Evolutionary conservation across 2,797 vertebrate species (phyloP), one percentile per base, ranked within the genome.

Genomic region (Catharus ustulatus): DNA sequence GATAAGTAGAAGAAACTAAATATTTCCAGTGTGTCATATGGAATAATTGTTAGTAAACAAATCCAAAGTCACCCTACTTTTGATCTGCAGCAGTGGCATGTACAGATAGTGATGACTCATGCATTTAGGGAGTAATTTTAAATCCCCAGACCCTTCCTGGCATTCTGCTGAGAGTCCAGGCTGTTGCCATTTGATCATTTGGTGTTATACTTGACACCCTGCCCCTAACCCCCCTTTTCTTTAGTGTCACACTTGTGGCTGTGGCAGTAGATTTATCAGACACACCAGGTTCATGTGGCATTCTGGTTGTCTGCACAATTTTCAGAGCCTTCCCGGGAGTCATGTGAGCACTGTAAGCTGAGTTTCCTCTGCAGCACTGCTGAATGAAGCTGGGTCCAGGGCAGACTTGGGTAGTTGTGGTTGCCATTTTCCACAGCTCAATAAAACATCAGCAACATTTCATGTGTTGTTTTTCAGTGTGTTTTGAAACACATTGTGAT

Each of bases 261-360:
- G 4, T 4, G 7, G 30, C n/a, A 48, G 51, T 55, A 38, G 46
- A 15, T 49, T 59, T 66, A 8, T 10, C 58, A 55, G n/a, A 6
- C 36, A 62, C 2, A 1, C 27, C n/a, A 21, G 20, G 14, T 68
- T 90, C 30, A 24, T 0, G 0, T 55, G 29, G 26, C 4, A 0
- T 54, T 87, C 22, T 51, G 22, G 5, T 40, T 87, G 15, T 32
- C 42, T 45, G 30, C 10, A 36, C 13, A 49, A 3, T 64, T 62
- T 14, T 59, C 57, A 61, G 57, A 62, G 46, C 8, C 10, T 66
- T 81, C 10, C 8, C 15, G 20, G 46, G 26, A 58, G 30, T 57
- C 10, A 18, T 13, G 17, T 43, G 72, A 62, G 48, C 0, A 0
- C 15, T 43, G 27, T 34, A 45, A 71, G 12, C 14, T 4, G 13